phyloP scores from a whole-genome alignment of 2,888 invertebrate genomes.

The Diaperis boleti region DNA sequence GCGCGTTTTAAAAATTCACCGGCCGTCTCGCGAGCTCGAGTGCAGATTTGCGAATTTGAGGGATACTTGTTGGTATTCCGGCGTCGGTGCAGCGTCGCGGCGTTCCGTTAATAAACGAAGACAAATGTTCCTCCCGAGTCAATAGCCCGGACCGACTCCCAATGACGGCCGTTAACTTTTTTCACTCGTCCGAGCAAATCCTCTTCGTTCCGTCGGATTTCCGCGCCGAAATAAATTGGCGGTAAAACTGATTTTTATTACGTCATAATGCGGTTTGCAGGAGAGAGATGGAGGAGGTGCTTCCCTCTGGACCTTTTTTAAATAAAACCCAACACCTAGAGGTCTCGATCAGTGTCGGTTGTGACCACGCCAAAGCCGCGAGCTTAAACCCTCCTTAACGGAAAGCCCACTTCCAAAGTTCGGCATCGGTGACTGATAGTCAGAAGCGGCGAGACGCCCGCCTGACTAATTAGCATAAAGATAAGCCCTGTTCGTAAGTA shows the following conservation, averaged over 20 bases:
- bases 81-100: constrained; percentile 39
- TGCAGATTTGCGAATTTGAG: constrained; percentile 56
- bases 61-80: constrained; percentile 53
- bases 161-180: constrained; percentile 29
- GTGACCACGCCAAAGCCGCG: no score
- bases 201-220: no score
- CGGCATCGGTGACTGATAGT: constrained; percentile 12
- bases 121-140: constrained; percentile 50
- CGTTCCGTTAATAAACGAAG: constrained; percentile 51
- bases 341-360: no score
- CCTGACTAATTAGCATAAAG: constrained; percentile 50
- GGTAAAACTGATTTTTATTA: no score
- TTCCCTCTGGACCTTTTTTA: no score
- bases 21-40: constrained; percentile 49
- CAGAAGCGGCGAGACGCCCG: constrained; percentile 30
- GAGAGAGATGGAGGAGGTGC: no score
- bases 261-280: no score
- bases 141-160: constrained; percentile 42
- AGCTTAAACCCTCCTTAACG: no score
- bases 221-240: no score
- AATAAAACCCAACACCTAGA: no score
- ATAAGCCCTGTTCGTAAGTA: constrained; percentile 48
- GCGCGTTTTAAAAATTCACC: constrained; percentile 29
- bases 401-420: background rate
- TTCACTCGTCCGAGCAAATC: constrained; percentile 24